Conservation (phyloP, 2,797 vertebrate genomes). For the Oreochromis mossambicus region DNA sequence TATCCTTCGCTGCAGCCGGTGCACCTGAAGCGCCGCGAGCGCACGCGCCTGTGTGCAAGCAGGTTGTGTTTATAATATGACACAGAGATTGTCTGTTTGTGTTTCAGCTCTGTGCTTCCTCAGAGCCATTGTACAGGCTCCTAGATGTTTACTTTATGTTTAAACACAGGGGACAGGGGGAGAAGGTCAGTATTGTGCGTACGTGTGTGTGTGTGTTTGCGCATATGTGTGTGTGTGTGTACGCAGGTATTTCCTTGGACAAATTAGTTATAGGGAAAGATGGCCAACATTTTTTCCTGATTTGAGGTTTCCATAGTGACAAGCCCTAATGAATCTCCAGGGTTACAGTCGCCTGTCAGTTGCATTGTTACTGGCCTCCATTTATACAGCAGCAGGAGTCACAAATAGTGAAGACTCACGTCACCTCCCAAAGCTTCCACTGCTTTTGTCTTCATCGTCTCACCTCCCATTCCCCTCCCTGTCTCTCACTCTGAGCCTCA, state of each 20-base stretch:
- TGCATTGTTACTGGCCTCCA: conserved; percentile 60
- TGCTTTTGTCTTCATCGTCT: conserved; percentile 32
- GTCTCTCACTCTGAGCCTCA: conserved; percentile 39
- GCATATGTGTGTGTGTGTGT: conserved; percentile 17
- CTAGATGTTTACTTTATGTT: conserved; percentile 54
- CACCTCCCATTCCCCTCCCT: conserved; percentile 21
- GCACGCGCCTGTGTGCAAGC: background rate
- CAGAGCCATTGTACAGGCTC: conserved; percentile 26
- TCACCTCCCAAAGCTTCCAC: conserved; percentile 32
- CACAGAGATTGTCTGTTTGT: conserved; percentile 41
- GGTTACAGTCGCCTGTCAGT: conserved; percentile 71
- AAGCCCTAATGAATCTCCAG: conserved; percentile 74
- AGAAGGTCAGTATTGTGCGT: conserved; percentile 19
- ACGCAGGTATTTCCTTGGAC: conserved; percentile 64
- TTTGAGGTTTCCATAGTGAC: conserved; percentile 75
- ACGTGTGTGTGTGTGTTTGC: background rate
- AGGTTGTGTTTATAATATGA: conserved; percentile 11
- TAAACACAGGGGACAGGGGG: conserved; percentile 50
- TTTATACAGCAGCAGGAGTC: conserved; percentile 56
- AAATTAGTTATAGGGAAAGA: conserved; percentile 50
- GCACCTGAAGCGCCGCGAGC: background rate
- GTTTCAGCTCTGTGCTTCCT: conserved; percentile 58
- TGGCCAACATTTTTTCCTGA: conserved; percentile 52
- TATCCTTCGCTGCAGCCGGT: conserved; percentile 81
- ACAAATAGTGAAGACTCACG: conserved; percentile 44